phyloP scores from a whole-genome alignment of 1,140 invertebrate species.

The Pogonognathellus flavescens region DNA sequence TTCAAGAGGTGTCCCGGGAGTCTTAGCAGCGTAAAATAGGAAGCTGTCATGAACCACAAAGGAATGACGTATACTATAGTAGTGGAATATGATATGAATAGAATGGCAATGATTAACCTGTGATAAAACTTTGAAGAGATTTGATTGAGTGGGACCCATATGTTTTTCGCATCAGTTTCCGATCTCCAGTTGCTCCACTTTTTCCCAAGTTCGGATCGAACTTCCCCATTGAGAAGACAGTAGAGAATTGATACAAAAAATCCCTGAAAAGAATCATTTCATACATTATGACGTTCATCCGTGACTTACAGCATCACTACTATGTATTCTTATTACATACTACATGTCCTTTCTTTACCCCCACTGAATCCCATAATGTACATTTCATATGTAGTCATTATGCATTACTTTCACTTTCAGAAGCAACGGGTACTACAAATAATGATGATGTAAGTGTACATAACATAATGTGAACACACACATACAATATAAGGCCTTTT shows the following conservation, averaged over 20 bases:
- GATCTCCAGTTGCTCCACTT: slow-evolving; percentile 64
- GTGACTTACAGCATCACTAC: neutral
- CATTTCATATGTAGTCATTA: no score
- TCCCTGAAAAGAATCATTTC: slow-evolving; percentile 72
- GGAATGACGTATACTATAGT: no score
- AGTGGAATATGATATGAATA: neutral
- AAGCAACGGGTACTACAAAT: no score
- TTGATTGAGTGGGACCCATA: slow-evolving; percentile 65
- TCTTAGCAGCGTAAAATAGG: no score
- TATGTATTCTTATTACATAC: neutral
- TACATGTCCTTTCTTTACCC: neutral
- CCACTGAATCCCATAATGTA: no score
- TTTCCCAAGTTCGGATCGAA: slow-evolving; percentile 73
- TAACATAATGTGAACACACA: no score
- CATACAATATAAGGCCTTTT: no score
- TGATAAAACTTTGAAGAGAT: slow-evolving; percentile 64
- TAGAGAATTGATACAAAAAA: slow-evolving; percentile 80
- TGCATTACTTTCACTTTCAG: no score
- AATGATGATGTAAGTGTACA: no score
- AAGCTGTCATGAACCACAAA: neutral
- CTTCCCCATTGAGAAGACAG: slow-evolving; percentile 80
- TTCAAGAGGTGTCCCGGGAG: no score
- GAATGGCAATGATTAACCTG: slow-evolving; percentile 14
- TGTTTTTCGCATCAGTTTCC: slow-evolving; percentile 60
- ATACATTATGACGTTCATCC: neutral